phyloP scores from a whole-genome alignment of 1,140 invertebrate genomes.

The Procambarus clarkii region DNA sequence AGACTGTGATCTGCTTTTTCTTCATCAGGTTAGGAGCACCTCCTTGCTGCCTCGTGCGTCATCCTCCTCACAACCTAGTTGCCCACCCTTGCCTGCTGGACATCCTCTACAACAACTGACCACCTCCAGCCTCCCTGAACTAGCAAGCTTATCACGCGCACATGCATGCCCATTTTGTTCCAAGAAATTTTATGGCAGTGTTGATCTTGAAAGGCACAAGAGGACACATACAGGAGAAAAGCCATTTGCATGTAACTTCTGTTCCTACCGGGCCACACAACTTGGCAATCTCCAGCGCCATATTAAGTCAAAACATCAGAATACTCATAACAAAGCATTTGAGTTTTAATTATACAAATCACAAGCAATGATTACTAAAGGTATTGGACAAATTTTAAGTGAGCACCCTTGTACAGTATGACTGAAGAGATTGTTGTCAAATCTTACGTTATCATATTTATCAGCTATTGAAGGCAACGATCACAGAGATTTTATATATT shows the following conservation, averaged over 20 bases:
- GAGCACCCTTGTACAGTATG: neutral
- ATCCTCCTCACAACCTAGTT: slow-evolving; percentile 9
- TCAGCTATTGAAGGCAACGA: neutral
- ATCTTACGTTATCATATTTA: neutral
- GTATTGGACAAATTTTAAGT: neutral
- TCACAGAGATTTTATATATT: neutral
- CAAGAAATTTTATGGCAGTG: slow-evolving; percentile 58
- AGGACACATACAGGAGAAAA: slow-evolving; percentile 64
- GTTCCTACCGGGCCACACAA: slow-evolving; percentile 59
- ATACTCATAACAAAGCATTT: slow-evolving; percentile 5
- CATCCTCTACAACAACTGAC: slow-evolving; percentile 17
- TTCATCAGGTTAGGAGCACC: slow-evolving; percentile 49
- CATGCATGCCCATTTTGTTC: slow-evolving; percentile 55
- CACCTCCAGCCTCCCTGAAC: slow-evolving; percentile 31
- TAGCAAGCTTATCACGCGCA: slow-evolving; percentile 17
- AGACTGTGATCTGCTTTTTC: slow-evolving; percentile 55
- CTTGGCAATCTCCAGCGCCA: slow-evolving; percentile 53
- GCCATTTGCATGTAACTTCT: slow-evolving; percentile 53
- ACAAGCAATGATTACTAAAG: neutral
- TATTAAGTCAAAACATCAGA: slow-evolving; percentile 50
- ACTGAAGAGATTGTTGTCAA: neutral
- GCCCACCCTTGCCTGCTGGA: neutral
- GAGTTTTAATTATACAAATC: slow-evolving; percentile 20
- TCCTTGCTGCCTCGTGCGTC: slow-evolving; percentile 33
- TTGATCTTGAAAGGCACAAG: slow-evolving; percentile 62